phyloP scores from a whole-genome alignment of 1,140 invertebrate species.

The Phortica variegata region DNA sequence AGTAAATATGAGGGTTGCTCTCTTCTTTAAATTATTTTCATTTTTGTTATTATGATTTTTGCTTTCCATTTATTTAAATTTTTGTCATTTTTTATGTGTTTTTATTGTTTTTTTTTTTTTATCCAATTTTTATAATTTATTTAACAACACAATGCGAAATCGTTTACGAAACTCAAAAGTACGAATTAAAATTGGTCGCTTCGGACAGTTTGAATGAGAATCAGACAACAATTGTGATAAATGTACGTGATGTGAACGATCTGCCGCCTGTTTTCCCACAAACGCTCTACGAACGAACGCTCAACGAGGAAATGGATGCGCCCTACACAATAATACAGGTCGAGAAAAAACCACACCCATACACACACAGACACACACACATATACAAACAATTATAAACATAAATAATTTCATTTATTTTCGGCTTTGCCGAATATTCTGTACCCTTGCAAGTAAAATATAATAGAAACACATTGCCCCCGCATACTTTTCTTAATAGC shows the following conservation, averaged over 20 bases:
- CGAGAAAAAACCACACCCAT: too few species aligned
- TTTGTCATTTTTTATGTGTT: slow-evolving; percentile 9
- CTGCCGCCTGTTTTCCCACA: slow-evolving; percentile 75
- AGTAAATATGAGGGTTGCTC: background rate
- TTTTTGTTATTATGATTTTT: slow-evolving; percentile 1
- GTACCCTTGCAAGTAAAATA: too few species aligned
- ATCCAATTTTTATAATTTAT: slow-evolving; percentile 19
- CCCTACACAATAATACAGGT: slow-evolving; percentile 69
- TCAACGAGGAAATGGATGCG: slow-evolving; percentile 67
- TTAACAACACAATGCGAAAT: slow-evolving; percentile 3
- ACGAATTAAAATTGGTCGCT: slow-evolving; percentile 81
- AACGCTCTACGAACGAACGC: slow-evolving; percentile 66
- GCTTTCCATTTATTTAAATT: slow-evolving; percentile 5
- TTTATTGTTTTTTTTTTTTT: slow-evolving; percentile 14
- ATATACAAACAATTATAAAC: slow-evolving; percentile 3
- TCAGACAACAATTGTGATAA: slow-evolving; percentile 74
- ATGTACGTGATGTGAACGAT: slow-evolving; percentile 79
- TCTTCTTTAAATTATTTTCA: slow-evolving; percentile 15
- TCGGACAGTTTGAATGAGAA: slow-evolving; percentile 85
- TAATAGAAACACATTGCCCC: too few species aligned
- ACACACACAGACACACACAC: too few species aligned
- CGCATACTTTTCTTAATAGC: too few species aligned
- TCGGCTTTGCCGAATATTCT: too few species aligned
- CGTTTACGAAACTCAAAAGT: too few species aligned
- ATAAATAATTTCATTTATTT: too few species aligned